These are phyloP conservation scores for Stenoptilia bipunctidactyla DNA, from an alignment of 2,888 invertebrate species.

Conservation along the genomic window DNA sequence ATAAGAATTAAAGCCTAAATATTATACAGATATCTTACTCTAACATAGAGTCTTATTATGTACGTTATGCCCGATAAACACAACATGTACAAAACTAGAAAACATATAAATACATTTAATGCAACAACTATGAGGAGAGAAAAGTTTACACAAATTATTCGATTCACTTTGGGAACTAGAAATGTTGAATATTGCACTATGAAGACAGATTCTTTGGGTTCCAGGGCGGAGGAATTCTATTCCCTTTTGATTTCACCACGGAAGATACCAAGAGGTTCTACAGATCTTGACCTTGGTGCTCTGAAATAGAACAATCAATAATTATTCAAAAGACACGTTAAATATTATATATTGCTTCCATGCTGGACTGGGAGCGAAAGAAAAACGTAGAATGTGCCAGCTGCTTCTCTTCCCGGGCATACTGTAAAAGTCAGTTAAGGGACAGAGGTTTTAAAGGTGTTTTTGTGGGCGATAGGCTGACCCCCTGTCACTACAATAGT, in stretches of 20 bases:
- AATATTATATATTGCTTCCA: too few species aligned
- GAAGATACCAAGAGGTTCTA: constrained; percentile 64
- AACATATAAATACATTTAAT: constrained; percentile 2
- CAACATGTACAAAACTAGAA: constrained; percentile 3
- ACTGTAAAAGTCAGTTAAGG: too few species aligned
- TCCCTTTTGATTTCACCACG: constrained; percentile 53
- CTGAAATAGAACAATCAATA: constrained; percentile 32
- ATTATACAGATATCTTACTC: neutral
- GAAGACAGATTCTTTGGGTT: constrained; percentile 40
- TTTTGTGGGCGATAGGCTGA: too few species aligned
- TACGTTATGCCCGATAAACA: neutral
- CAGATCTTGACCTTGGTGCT: constrained; percentile 71
- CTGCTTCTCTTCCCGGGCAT: too few species aligned
- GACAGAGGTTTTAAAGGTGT: too few species aligned
- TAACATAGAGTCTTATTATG: neutral
- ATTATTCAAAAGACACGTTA: too few species aligned
- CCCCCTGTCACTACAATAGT: too few species aligned
- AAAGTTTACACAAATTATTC: too few species aligned
- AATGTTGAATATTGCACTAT: constrained; percentile 52
- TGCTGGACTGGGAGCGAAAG: too few species aligned
- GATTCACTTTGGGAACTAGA: constrained; percentile 51
- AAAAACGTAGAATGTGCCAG: too few species aligned
- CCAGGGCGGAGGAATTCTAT: constrained; percentile 26
- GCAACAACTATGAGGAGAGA: constrained; percentile 8
- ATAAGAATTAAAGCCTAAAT: constrained; percentile 1